Conservation (phyloP, 2,797 vertebrate genomes). For the Thalassophryne amazonica region DNA sequence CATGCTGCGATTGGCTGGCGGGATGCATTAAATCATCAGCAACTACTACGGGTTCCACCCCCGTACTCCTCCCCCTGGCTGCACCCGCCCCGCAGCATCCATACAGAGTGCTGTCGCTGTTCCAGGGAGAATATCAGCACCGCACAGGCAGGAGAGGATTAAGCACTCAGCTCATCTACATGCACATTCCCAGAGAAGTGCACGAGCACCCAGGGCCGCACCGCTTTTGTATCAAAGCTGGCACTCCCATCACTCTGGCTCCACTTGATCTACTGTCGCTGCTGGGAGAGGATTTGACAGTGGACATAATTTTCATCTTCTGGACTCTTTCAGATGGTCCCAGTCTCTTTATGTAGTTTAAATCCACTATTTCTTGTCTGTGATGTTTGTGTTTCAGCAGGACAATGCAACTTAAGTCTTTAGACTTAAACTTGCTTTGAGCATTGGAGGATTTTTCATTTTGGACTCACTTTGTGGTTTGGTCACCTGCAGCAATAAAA, state of each 20-base stretch:
- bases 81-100: constrained; percentile 74
- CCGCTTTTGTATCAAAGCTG: constrained; percentile 61
- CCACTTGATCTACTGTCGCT: constrained; percentile 52
- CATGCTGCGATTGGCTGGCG: constrained; percentile 82
- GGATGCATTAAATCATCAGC: constrained; percentile 81
- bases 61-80: constrained; percentile 64
- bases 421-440: constrained; percentile 58
- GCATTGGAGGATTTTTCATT: constrained; percentile 48
- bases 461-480: constrained; percentile 19
- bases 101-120: constrained; percentile 76
- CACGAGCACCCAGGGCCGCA: constrained; percentile 59
- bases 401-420: constrained; percentile 50
- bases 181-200: constrained; percentile 71
- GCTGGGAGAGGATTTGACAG: constrained; percentile 51
- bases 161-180: constrained; percentile 79
- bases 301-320: constrained; percentile 30
- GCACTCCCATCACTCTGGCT: constrained; percentile 42
- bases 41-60: constrained; percentile 73
- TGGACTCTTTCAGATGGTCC: constrained; percentile 12
- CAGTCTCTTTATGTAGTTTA: constrained; percentile 8
- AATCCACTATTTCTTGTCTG: constrained; percentile 1
- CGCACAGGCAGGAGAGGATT: constrained; percentile 82
- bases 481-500: constrained; percentile 61
- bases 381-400: constrained; percentile 35
- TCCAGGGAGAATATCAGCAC: constrained; percentile 85